Evolutionary conservation across 2,888 invertebrate species (phyloP).

Genomic region (Antitype chi): DNA sequence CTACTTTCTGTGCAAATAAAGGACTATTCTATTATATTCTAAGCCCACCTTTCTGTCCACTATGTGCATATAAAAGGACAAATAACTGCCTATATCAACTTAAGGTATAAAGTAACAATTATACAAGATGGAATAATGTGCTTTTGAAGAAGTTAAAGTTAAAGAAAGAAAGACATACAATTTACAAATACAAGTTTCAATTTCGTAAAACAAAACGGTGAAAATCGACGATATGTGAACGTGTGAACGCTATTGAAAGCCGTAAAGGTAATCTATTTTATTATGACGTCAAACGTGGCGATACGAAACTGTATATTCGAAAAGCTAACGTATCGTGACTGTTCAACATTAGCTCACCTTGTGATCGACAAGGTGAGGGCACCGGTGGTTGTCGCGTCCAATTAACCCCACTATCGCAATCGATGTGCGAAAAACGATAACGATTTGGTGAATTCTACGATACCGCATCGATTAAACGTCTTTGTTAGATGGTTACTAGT

Average conservation of each 20-base stretch:
- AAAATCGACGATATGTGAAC: constrained; percentile 21
- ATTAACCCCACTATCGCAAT: constrained; percentile 61
- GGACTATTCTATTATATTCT: too few species aligned
- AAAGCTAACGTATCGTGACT: constrained; percentile 70
- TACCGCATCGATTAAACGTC: constrained; percentile 55
- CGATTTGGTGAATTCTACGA: constrained; percentile 39
- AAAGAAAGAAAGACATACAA: background rate
- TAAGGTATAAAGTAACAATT: background rate
- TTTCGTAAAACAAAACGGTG: constrained; percentile 15
- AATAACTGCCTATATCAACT: background rate
- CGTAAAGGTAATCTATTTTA: constrained; percentile 28
- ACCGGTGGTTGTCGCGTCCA: constrained; percentile 55
- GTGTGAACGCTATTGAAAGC: constrained; percentile 34
- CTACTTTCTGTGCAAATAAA: too few species aligned
- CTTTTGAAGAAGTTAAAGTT: background rate
- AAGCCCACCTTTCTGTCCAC: too few species aligned
- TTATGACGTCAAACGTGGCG: constrained; percentile 46
- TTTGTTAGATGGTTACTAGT: constrained; percentile 14
- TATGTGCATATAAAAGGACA: background rate
- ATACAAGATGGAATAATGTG: background rate
- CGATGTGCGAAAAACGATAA: constrained; percentile 57
- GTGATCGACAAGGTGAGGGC: constrained; percentile 56
- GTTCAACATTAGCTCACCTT: constrained; percentile 62
- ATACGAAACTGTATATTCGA: constrained; percentile 37
- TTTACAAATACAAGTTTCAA: background rate